These are phyloP conservation scores for Protomyctophum bolini DNA, from an alignment of 2,113 vertebrate genomes.

Conservation along the genomic window DNA sequence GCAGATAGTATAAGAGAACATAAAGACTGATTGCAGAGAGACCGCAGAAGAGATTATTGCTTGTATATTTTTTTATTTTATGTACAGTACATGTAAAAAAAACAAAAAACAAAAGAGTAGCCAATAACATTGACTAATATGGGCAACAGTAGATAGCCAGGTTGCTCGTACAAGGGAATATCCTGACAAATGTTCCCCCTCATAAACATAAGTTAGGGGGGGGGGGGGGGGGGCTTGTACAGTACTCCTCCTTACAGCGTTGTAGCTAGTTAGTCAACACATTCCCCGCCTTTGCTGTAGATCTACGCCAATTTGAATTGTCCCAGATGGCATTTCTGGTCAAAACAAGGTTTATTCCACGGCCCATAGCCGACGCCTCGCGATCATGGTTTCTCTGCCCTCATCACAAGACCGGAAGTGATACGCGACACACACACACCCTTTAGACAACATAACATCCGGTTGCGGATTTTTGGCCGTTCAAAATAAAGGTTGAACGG, in stretches of 20 bases:
- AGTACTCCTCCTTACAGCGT: conserved; percentile 30
- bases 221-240: conserved; percentile 2
- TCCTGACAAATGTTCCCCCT: conserved; percentile 41
- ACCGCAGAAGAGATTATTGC: conserved; percentile 65
- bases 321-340: too few species aligned
- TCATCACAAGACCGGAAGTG: too few species aligned
- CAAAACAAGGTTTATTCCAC: too few species aligned
- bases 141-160: conserved; percentile 69
- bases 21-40: not conserved
- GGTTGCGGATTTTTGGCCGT: too few species aligned
- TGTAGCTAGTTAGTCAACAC: conserved; percentile 30
- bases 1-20: too few species aligned
- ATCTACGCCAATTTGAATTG: too few species aligned
- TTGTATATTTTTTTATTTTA: conserved; percentile 87
- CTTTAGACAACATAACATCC: too few species aligned
- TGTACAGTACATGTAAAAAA: conserved; percentile 82
- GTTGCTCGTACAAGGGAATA: conserved; percentile 56
- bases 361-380: too few species aligned
- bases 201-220: conserved; percentile 33
- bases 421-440: too few species aligned
- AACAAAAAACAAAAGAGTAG: conserved; percentile 55
- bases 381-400: too few species aligned
- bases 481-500: too few species aligned
- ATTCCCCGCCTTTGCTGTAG: too few species aligned
- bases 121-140: conserved; percentile 70